Percentiles rank a stretch among this genome's conserved stretches.
Evolutionary conservation across 2,888 invertebrate genomes (phyloP).

Genomic region (Drosophila parthenogenetica): DNA sequence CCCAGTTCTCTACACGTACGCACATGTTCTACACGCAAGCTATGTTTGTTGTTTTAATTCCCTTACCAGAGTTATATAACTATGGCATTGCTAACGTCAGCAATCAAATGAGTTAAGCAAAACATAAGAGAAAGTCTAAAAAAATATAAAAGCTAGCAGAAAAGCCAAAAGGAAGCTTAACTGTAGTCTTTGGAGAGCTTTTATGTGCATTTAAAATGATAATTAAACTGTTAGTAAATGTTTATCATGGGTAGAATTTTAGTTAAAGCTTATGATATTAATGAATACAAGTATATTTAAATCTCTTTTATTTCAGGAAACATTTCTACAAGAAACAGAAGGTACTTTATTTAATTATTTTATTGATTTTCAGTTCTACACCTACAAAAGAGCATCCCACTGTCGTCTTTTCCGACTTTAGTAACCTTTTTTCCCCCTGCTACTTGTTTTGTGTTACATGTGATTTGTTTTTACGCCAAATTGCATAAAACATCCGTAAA

Average conservation of each 20-base stretch:
- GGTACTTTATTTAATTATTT: no score
- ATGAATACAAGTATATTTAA: no score
- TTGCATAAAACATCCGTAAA: conserved; percentile 67
- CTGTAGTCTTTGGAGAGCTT: not conserved
- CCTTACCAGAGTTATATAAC: conserved; percentile 12
- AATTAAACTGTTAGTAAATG: no score
- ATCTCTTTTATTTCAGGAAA: no score
- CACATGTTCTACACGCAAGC: conserved; percentile 28
- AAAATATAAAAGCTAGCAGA: not conserved
- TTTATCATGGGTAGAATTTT: no score
- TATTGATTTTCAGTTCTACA: no score
- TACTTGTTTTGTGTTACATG: conserved; percentile 49
- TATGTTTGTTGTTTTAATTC: conserved; percentile 7
- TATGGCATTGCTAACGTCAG: not conserved
- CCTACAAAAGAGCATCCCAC: conserved; percentile 12
- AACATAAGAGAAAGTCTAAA: not conserved
- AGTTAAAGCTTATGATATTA: no score
- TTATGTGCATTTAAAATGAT: no score
- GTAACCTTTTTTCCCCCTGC: conserved; percentile 1
- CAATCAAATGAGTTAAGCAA: not conserved
- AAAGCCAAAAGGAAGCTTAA: not conserved
- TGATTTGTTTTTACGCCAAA: conserved; percentile 74
- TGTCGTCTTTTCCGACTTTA: not conserved
- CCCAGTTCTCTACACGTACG: conserved; percentile 37
- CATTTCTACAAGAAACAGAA: no score